Base-by-base conservation (phyloP, 2,888 invertebrate species). In the Cylloceria caligata region DNA sequence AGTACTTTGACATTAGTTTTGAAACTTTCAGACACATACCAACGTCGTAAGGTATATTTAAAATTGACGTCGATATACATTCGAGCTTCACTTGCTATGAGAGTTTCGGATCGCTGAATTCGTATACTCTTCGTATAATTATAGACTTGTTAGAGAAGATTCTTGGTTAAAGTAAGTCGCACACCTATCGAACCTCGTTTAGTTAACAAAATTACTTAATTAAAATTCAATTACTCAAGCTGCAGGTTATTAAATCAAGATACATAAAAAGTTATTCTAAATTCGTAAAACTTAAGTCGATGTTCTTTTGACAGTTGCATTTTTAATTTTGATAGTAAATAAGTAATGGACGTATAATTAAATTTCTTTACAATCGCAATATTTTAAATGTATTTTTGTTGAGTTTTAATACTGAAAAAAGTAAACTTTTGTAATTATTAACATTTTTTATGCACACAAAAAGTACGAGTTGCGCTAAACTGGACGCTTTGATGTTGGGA, bases 1-100 rank as follows among this genome's bases (percentile, higher is more conserved):
- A 49, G 39, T 27, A 74, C 77, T 77, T 65, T 52, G 73, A 68
- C 75, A 49, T 73, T 78, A 77, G 69, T 73, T 84, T 45, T 7
- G 49, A 52, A 64, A 75, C 49, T 74, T 39, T 69, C 39, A 27
- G 30, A n/a, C 60, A 24, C 27, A 1, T 49, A 13, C 45, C n/a
- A 45, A 30, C 52, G 3, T 24, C 21, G 24, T 47, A 69, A 73
- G 76, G 60, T 52, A 49, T 47, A 49, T 52, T 60, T 47, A 76
- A 75, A 80, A 80, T 75, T 71, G 5, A 16, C 45, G 45, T 60
- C 47, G 75, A 72, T 77, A 69, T 64, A 55, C n/a, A 72, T n/a
- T n/a, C 81, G 9, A 69, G 71, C 78, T 82, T 74, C 24, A 36
- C 19, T 57, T 3, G 5, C 24, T n/a, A n/a, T n/a, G 24, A 21